A percentile compares a stretch with the other conserved stretches of the same genome.
These are phyloP conservation scores for Lasius platythorax DNA, from an alignment of 2,888 invertebrate genomes.

Conservation along the genomic window DNA sequence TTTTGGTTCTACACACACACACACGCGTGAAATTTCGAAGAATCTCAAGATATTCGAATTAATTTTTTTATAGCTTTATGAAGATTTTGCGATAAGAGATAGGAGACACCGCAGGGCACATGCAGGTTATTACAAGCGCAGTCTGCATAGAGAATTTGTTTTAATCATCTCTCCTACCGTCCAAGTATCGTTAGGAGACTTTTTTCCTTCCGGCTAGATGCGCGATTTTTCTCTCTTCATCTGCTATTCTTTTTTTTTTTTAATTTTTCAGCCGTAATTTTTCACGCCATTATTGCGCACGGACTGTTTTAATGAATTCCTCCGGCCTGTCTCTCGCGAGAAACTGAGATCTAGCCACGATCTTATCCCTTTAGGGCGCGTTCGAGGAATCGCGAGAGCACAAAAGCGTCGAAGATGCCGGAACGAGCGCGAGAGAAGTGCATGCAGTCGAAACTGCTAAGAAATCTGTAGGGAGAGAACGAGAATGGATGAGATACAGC, in stretches of 20 bases:
- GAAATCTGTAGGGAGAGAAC: neutral
- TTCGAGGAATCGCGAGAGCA: neutral
- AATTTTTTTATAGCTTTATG: neutral
- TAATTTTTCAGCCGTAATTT: conserved; percentile 77
- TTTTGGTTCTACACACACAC: neutral
- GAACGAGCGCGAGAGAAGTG: conserved; percentile 44
- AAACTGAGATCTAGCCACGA: neutral
- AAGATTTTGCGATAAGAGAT: neutral
- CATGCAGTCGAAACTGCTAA: conserved; percentile 38
- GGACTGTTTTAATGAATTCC: conserved; percentile 82
- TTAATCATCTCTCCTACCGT: conserved; percentile 69
- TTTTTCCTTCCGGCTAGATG: conserved; percentile 70
- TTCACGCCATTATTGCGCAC: conserved; percentile 76
- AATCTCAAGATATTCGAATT: neutral
- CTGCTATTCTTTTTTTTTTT: conserved; percentile 39
- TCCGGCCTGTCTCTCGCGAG: conserved; percentile 26
- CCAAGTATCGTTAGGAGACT: conserved; percentile 61
- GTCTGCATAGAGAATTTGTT: conserved; percentile 72
- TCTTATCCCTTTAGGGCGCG: conserved; percentile 14
- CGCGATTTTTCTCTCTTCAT: conserved; percentile 17
- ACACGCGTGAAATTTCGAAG: neutral
- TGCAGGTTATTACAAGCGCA: neutral
- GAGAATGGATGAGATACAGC: neutral
- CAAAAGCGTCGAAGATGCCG: conserved; percentile 18
- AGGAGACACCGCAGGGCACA: conserved; percentile 15